These are phyloP conservation scores for Silvanus unidentatus DNA, from an alignment of 2,888 invertebrate genomes.

Conservation along the genomic window DNA sequence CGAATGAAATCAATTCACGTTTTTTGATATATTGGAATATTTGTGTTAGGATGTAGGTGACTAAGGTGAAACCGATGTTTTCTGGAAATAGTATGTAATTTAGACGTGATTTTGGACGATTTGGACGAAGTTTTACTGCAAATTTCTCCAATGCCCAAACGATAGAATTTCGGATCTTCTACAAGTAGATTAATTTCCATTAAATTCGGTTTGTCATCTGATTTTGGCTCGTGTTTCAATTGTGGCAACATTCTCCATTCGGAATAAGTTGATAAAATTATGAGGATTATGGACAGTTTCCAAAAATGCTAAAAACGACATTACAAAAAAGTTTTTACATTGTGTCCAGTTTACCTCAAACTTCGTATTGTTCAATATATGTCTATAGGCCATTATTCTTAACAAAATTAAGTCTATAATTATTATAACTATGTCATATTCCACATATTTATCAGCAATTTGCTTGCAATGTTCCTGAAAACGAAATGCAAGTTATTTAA, in stretches of 20 bases:
- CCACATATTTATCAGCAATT: constrained; percentile 83
- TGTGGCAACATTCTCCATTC: constrained; percentile 49
- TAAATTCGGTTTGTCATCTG: constrained; percentile 20
- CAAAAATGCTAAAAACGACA: constrained; percentile 41
- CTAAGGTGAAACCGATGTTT: constrained; percentile 30
- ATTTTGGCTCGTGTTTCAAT: no score
- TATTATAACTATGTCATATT: constrained; percentile 84
- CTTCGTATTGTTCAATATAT: constrained; percentile 74
- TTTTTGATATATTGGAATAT: constrained; percentile 22
- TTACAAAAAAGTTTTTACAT: constrained; percentile 6
- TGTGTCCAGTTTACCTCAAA: constrained; percentile 57
- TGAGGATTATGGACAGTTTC: constrained; percentile 73
- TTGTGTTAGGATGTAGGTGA: constrained; percentile 30
- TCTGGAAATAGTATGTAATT: constrained; percentile 27
- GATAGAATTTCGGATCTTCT: constrained; percentile 38
- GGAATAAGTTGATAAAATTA: constrained; percentile 76
- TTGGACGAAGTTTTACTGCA: constrained; percentile 30
- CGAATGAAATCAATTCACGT: constrained; percentile 21
- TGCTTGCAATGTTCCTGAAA: constrained; percentile 65
- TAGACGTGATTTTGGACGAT: no score
- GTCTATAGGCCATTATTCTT: constrained; percentile 75
- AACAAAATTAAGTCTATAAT: constrained; percentile 79
- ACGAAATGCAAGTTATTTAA: constrained; percentile 10
- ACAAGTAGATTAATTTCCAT: constrained; percentile 25
- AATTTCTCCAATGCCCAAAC: constrained; percentile 29